Conservation (phyloP, 2,888 invertebrate genomes). For the Lasius fuliginosus region DNA sequence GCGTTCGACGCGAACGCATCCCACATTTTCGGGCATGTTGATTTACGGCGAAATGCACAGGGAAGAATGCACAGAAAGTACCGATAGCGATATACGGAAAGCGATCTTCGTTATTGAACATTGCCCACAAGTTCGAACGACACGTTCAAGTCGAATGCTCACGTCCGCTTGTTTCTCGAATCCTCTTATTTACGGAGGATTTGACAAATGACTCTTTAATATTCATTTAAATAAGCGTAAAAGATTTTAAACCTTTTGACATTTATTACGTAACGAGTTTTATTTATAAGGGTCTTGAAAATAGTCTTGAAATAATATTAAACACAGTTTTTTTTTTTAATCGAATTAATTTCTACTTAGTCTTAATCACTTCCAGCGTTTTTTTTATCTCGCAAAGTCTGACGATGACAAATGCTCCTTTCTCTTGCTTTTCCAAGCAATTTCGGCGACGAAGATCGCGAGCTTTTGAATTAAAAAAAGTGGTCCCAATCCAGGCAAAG, state of each 20-base stretch:
- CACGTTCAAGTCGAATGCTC: neutral
- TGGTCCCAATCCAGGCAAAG: constrained; percentile 18
- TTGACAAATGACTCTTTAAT: neutral
- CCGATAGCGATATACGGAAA: neutral
- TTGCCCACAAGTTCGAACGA: constrained; percentile 21
- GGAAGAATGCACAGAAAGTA: constrained; percentile 12
- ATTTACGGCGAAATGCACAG: constrained; percentile 10
- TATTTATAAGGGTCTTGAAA: neutral
- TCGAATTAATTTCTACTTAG: neutral
- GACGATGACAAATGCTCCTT: neutral
- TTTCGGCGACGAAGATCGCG: constrained; percentile 38
- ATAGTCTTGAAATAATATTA: neutral
- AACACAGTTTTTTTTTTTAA: neutral
- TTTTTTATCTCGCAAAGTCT: neutral
- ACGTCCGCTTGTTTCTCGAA: neutral
- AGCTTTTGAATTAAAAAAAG: constrained; percentile 27
- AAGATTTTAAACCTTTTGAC: neutral
- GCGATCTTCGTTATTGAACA: constrained; percentile 61
- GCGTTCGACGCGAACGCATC: constrained; percentile 70
- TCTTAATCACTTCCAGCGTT: neutral
- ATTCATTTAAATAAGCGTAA: neutral
- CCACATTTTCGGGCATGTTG: constrained; percentile 48
- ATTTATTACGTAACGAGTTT: neutral
- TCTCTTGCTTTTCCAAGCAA: constrained; percentile 12
- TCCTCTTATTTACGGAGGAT: neutral